Evolutionary conservation across 2,888 invertebrate species (phyloP).

Genomic region (Unio pictorum): DNA sequence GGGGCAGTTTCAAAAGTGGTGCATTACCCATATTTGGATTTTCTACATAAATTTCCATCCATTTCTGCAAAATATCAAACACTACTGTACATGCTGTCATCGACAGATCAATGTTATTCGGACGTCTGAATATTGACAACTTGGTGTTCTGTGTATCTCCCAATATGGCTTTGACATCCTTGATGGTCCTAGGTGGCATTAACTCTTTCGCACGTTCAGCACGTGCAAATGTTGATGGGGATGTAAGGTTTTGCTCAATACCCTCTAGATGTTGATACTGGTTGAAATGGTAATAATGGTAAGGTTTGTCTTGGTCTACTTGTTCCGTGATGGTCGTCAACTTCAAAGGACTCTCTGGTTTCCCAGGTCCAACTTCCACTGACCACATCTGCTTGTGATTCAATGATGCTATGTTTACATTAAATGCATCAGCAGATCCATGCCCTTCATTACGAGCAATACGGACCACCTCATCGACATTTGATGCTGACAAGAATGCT

Average conservation of each 20-base stretch:
- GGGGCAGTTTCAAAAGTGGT: no score
- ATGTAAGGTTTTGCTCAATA: slow-evolving; percentile 7
- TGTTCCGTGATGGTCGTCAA: neutral
- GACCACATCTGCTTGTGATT: slow-evolving; percentile 33
- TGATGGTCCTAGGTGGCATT: slow-evolving; percentile 18
- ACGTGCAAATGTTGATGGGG: slow-evolving; percentile 18
- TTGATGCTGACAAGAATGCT: slow-evolving; percentile 27
- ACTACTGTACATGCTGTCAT: slow-evolving; percentile 35
- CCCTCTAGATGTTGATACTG: slow-evolving; percentile 28
- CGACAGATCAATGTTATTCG: slow-evolving; percentile 18
- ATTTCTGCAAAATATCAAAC: slow-evolving; percentile 29
- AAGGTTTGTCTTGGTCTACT: slow-evolving; percentile 7
- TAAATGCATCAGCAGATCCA: slow-evolving; percentile 45
- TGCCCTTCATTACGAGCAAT: slow-evolving; percentile 23
- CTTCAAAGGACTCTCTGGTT: slow-evolving; percentile 5
- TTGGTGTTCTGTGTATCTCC: slow-evolving; percentile 30
- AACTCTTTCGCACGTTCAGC: slow-evolving; percentile 11
- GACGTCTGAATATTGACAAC: slow-evolving; percentile 40
- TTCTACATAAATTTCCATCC: slow-evolving; percentile 31
- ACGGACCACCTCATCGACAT: slow-evolving; percentile 26
- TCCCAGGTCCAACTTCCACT: slow-evolving; percentile 32
- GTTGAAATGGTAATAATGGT: slow-evolving; percentile 40
- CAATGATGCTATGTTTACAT: slow-evolving; percentile 36
- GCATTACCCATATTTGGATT: slow-evolving; percentile 11
- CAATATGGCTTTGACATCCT: slow-evolving; percentile 29